Percentiles rank a stretch among this genome's conserved stretches.
phyloP scores from a whole-genome alignment of 2,888 invertebrate species.

The Meiosimyza platycephala region DNA sequence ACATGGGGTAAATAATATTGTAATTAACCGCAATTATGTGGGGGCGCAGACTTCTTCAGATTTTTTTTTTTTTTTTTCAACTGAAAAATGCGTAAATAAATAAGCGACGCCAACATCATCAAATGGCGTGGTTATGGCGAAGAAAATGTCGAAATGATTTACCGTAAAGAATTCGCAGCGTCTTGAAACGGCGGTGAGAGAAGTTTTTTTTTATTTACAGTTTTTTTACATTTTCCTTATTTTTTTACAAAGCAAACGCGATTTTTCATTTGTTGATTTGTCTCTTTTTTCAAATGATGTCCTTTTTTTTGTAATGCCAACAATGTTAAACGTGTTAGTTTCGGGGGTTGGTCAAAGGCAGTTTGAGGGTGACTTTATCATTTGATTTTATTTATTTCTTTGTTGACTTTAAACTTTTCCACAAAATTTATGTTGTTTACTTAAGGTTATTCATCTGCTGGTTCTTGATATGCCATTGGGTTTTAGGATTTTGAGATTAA shows the following conservation, averaged over 20 bases:
- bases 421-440: conserved; percentile 16
- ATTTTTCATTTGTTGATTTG: conserved; percentile 32
- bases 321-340: not conserved
- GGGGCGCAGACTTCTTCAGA: conserved; percentile 47
- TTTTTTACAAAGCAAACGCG: conserved; percentile 14
- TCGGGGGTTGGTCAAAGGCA: not conserved
- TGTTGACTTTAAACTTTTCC: conserved; percentile 27
- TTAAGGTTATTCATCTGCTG: conserved; percentile 30
- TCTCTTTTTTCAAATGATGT: not conserved
- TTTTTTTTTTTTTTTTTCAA: not conserved
- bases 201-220: conserved; percentile 1
- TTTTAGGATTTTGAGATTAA: not conserved
- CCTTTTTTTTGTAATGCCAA: conserved; percentile 4
- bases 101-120: conserved; percentile 49
- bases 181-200: not conserved
- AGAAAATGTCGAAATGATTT: conserved; percentile 62
- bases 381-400: not conserved
- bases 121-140: conserved; percentile 62
- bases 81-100: conserved; percentile 40
- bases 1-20: conserved; percentile 29
- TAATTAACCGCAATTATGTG: conserved; percentile 63
- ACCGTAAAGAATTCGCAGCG: conserved; percentile 55
- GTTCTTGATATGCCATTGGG: not conserved
- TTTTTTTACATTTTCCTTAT: conserved; percentile 29
- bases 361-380: conserved; percentile 9